Conservation (phyloP, 2,113 vertebrate species). For the Toxotes chatareus region DNA sequence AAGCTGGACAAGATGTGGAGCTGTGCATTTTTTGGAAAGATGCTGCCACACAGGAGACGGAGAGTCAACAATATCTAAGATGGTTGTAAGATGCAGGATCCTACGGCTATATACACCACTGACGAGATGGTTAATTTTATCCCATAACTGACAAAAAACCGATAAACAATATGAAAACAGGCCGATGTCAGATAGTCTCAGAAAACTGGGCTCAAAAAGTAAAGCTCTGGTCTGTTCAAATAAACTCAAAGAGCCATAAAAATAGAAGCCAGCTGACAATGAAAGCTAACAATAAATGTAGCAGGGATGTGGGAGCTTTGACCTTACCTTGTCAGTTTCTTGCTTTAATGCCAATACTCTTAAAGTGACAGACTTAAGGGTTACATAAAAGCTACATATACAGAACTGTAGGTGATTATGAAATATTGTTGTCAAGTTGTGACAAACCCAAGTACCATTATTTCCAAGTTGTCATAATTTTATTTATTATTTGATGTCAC, state of each 20-base stretch:
- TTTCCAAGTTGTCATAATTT: too few relatives aligned
- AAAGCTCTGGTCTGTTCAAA: too few relatives aligned
- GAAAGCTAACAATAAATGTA: background rate
- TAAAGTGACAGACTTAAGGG: background rate
- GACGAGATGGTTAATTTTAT: background rate
- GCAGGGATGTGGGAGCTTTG: background rate
- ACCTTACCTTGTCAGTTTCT: background rate
- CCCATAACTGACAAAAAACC: background rate
- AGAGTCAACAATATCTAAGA: conserved; percentile 15
- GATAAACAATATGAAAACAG: too few relatives aligned
- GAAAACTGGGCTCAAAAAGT: background rate
- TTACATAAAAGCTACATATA: background rate
- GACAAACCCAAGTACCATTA: too few relatives aligned
- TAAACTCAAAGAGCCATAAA: background rate
- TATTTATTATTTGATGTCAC: too few relatives aligned
- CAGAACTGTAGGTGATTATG: background rate
- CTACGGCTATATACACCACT: background rate
- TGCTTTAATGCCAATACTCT: too few relatives aligned
- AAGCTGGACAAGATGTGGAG: background rate
- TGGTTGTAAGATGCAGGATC: conserved; percentile 19
- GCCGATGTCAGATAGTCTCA: background rate
- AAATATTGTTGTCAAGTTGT: background rate
- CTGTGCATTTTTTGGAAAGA: background rate
- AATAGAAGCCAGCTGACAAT: background rate
- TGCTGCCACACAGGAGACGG: conserved; percentile 25